phyloP scores from a whole-genome alignment of 1,140 invertebrate genomes.

The Lucilia cuprina region DNA sequence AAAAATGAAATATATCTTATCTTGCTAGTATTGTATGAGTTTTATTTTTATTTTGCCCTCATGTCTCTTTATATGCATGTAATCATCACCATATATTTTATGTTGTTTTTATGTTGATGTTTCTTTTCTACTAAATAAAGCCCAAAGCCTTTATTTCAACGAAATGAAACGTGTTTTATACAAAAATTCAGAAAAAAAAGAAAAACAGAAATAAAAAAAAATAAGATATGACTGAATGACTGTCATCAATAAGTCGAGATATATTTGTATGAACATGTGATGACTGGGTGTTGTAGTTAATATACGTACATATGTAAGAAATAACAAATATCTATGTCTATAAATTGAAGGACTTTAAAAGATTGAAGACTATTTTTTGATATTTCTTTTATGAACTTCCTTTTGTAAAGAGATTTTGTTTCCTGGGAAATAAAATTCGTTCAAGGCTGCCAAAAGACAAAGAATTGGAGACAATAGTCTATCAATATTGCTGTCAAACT shows the following conservation, averaged over 20 bases:
- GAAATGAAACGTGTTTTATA: constrained; percentile 11
- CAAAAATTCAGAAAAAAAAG: background rate
- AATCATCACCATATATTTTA: constrained; percentile 15
- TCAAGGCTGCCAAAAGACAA: no score
- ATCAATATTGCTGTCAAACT: no score
- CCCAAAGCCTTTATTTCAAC: background rate
- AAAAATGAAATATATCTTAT: background rate
- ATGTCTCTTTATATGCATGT: background rate
- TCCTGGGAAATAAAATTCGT: no score
- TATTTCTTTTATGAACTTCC: no score
- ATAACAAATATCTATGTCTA: background rate
- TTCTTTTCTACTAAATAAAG: background rate
- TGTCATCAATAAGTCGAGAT: constrained; percentile 3
- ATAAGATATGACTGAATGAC: background rate
- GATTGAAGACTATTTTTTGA: background rate
- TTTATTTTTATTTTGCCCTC: constrained; percentile 4
- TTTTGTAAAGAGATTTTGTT: no score
- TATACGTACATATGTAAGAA: background rate
- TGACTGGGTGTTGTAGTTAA: background rate
- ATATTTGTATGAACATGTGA: background rate
- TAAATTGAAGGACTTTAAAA: background rate
- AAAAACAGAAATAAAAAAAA: background rate
- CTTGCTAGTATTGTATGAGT: background rate
- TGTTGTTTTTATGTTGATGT: background rate
- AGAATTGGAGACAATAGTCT: no score